Evolutionary conservation across 1,140 invertebrate species (phyloP), one percentile per base, ranked within the genome.

Genomic region (Chionoecetes opilio): DNA sequence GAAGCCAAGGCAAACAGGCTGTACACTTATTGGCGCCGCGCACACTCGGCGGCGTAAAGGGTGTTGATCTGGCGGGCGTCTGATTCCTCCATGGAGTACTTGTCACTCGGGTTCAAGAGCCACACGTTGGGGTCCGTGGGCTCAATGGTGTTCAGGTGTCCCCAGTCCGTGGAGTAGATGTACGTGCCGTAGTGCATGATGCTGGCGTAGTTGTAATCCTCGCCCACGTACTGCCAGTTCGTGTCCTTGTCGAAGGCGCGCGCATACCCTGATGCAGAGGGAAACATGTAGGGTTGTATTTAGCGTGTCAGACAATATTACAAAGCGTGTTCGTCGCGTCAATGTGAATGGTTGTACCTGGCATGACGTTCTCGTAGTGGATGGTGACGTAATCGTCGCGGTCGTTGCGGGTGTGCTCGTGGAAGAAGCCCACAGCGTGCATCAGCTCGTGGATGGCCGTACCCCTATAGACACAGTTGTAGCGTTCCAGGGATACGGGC

Each of bases 401-500:
- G 63, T 94, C 93, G 34, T 88, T 37, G 87, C 93, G 86, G 63
- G 17, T 41, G 35, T 94, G 93, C 63, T 94, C 93, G 87, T 94
- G 93, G 63, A 84, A 94, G 93, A 94, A 94, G 75, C 93, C 93
- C 0, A 94, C 41, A 14, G 93, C 93, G 87, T 94, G 93, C 53
- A 82, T 87, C 21, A 94, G 41, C 75, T 94, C 93, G 41, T 94
- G 93, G 53, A 89, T 89, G 84, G 29, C 82, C 37, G 92, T 93
- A 37, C 92, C 92, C 35, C 46, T 41, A 84, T 93, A 93, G 82
- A 93, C 87, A 84, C 92, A 93, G 21, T 84, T 84, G 92, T 93
- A 53, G 37, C 31, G 31, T 9, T 93, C 92, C 82, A 93, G 92
- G n/a, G 92, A 93, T 0, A 93, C 17, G 14, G 82, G 82, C 75